Base-by-base conservation (phyloP, 2,113 vertebrate species). In the Macroglossus sobrinus region DNA sequence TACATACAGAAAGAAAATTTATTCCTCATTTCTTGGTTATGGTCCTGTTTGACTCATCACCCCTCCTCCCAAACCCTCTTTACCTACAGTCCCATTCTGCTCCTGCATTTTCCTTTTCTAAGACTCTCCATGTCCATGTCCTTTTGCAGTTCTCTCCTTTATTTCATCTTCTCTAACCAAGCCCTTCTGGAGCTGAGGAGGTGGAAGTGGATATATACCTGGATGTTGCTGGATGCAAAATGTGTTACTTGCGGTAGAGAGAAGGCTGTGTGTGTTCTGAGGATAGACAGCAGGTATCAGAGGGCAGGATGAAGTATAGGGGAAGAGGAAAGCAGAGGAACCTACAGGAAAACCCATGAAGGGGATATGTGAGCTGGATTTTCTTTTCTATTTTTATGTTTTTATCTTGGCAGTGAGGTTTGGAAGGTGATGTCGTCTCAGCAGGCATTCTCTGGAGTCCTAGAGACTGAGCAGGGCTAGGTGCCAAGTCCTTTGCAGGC, bases 171-270 rank as follows among this genome's bases (percentile, higher is more conserved):
- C 64, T 81, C 81, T 91, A 61, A 75, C 40, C 22, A 40, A 75
- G 66, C 33, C 89, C 64, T 84, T 91, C 40, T 86, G 91, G 86
- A 93, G 66, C 86, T 76, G 40, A 85, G 81, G 86, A 89, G 50
- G 66, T 71, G 63, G 55, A 89, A 43, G 72, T 57, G 35, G 89
- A 28, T 95, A 14, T 80, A 40, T 72, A 55, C 43, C 66, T 69
- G 66, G 43, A 28, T 63, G 74, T 78, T 74, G 50, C 35, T 76
- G 66, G 85, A 18, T 88, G 84, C 55, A 74, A 18, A 92, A 81
- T 45, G 26, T 84, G 75, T 75, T 88, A 38, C 64, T 76, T 92
- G 61, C 84, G 72, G 38, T 61, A 50, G 50, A n/a, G 68, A 76
- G 75, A 55, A 45, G 59, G 61, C 30, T 63, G 13, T 74, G 69